Base-by-base conservation (phyloP, 2,797 vertebrate genomes). In the Lutjanus campechanus region DNA sequence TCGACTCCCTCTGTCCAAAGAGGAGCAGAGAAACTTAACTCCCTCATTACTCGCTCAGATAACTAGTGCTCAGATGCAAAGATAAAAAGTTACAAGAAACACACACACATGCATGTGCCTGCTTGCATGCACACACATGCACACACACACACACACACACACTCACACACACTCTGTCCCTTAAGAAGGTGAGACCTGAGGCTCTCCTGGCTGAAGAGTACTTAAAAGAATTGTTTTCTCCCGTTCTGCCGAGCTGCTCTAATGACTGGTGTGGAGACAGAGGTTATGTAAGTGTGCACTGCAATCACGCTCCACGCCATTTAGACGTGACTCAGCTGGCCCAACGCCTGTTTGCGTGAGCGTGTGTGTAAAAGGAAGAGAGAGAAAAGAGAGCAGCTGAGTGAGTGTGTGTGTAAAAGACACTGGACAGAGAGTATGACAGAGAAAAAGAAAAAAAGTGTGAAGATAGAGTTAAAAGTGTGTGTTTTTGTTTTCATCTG, bases 281-380 rank as follows among this genome's bases (percentile, higher is more conserved):
- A 88, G 93, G 93, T 96, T 95, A 95, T 95, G 95, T 94, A 95
- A 96, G 93, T 93, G 93, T 93, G 93, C 94, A 89, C 84, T 91
- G 83, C 93, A 91, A 89, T 93, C 88, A 63, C 89, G 87, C 89
- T 94, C 92, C 87, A 91, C 86, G 86, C 92, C 89, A 94, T 91
- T 95, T 90, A 95, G 93, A 94, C 81, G 82, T 95, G 95, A 95
- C 93, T 95, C 93, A 95, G 94, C 92, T 94, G 94, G 92, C 90
- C 85, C 73, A 29, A 40, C 53, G 92, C 91, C 89, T 90, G 83
- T 84, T 54, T 71, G 76, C 9, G 36, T 77, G 83, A 9, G 71
- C 76, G 81, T 75, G 72, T 69, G 47, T 76, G 47, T 59, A 43
- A 68, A 41, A 22, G 49, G 61, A n/a, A 29, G 41, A 51, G 41